These are phyloP conservation scores for Acromyrmex echinatior DNA, from an alignment of 1,140 invertebrate genomes.

Conservation along the genomic window DNA sequence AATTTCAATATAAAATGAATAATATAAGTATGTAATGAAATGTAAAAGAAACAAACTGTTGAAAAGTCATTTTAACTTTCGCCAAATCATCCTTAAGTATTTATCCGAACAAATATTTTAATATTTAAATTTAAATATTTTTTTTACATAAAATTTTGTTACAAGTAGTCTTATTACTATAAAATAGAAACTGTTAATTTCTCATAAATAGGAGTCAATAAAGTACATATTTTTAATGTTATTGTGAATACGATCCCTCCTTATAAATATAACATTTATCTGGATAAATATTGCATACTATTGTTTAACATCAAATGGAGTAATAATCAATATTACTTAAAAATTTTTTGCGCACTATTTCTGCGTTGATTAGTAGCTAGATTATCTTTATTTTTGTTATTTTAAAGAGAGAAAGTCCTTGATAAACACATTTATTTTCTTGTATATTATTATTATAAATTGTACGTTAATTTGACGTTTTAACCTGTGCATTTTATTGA, in stretches of 20 bases:
- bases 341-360: no score
- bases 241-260: no score
- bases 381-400: no score
- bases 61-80: neutral
- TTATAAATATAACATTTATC: neutral
- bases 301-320: no score
- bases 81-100: neutral
- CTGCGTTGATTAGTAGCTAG: no score
- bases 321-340: no score
- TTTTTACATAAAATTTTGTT: neutral
- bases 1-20: neutral
- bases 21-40: neutral
- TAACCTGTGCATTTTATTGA: neutral
- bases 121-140: conserved; percentile 6
- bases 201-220: no score
- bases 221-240: no score
- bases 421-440: no score
- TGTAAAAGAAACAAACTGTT: neutral
- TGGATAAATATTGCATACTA: neutral
- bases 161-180: neutral
- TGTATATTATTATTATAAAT: no score
- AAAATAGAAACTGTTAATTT: neutral
- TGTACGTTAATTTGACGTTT: neutral
- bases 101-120: neutral
- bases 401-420: no score